Conservation (phyloP, 2,113 vertebrate species). For the Dipodomys ordii region DNA sequence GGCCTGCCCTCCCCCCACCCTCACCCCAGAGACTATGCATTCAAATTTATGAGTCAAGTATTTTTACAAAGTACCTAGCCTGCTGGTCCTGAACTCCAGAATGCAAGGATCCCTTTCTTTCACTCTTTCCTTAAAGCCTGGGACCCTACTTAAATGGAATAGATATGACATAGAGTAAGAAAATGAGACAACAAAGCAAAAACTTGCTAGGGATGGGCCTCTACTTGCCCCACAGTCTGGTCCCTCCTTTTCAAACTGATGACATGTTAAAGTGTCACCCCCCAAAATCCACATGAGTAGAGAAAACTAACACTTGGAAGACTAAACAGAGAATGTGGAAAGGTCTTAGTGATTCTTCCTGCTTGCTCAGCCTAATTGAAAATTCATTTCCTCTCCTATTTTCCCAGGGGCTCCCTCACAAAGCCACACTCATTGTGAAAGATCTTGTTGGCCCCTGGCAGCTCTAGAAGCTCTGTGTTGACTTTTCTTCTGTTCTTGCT, state of each 20-base stretch:
- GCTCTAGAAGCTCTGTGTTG: neutral
- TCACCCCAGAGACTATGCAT: neutral
- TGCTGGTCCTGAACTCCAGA: neutral
- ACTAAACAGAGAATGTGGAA: neutral
- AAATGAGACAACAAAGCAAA: neutral
- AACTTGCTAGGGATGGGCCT: neutral
- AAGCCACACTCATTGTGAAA: neutral
- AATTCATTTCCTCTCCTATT: neutral
- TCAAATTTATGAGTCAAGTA: neutral
- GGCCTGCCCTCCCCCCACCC: neutral
- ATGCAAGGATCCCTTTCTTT: neutral
- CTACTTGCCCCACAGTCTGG: rapidly evolving
- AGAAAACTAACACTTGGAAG: neutral
- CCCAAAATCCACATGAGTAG: neutral
- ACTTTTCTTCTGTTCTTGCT: neutral
- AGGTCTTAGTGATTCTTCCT: neutral
- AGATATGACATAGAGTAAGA: neutral
- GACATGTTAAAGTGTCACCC: neutral
- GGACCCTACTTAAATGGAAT: no score
- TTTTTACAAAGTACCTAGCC: neutral
- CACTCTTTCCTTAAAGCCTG: neutral
- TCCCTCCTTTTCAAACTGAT: neutral
- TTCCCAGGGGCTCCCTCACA: neutral
- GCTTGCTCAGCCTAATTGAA: neutral
- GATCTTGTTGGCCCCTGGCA: neutral